Conservation (phyloP, 1,140 invertebrate genomes). For the Drosophila sp. region DNA sequence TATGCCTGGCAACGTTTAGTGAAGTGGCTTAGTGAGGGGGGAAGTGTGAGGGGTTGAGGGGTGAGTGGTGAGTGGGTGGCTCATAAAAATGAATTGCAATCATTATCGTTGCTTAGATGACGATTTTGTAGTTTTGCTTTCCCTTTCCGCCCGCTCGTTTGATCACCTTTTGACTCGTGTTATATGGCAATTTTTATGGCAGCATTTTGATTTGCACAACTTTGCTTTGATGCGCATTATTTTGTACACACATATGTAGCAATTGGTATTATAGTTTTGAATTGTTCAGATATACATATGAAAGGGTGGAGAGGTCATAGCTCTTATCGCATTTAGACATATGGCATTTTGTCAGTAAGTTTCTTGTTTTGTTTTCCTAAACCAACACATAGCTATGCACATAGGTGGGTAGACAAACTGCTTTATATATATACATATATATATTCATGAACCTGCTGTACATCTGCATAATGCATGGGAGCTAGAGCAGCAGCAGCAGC, state of each 20-base stretch:
- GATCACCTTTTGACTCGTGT: constrained; percentile 53
- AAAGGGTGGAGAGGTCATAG: constrained; percentile 7
- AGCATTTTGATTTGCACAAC: constrained; percentile 72
- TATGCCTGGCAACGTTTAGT: constrained; percentile 66
- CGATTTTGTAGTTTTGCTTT: constrained; percentile 32
- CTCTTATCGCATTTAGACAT: constrained; percentile 73
- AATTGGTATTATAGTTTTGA: constrained; percentile 59
- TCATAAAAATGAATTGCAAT: constrained; percentile 77
- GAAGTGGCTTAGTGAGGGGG: constrained; percentile 8
- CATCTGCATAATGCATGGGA: constrained; percentile 78
- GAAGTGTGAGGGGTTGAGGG: background rate
- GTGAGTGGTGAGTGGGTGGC: background rate
- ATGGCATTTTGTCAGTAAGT: constrained; percentile 77
- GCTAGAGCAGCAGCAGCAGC: constrained; percentile 29
- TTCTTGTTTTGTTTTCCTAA: constrained; percentile 35
- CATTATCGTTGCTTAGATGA: constrained; percentile 78
- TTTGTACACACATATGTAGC: constrained; percentile 62
- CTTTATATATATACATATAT: constrained; percentile 48
- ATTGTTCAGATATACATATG: constrained; percentile 37
- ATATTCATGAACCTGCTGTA: constrained; percentile 79
- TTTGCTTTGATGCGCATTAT: constrained; percentile 40
- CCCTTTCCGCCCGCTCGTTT: background rate
- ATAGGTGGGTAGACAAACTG: constrained; percentile 58
- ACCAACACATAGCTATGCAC: constrained; percentile 21
- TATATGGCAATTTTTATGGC: constrained; percentile 70